Evolutionary conservation across 2,888 invertebrate genomes (phyloP), one percentile per base, ranked within the genome.

Genomic region (Dolomedes plantarius): DNA sequence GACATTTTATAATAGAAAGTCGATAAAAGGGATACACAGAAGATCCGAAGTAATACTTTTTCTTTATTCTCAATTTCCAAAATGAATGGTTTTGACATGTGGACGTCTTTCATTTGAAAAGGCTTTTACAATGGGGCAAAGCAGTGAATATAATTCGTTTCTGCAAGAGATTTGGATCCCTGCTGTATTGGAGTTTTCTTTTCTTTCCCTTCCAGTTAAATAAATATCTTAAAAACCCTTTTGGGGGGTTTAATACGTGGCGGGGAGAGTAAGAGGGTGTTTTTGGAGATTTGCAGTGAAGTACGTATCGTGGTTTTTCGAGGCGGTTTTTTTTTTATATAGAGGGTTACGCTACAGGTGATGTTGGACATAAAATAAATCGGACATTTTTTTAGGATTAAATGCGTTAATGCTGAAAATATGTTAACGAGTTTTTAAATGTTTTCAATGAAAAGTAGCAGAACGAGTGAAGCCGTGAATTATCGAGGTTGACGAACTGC

Each of bases 1-100:
- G 50, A 77, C 76, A 77, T 46, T 68, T 32, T 68, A 67, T 77
- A 77, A 77, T 68, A 77, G 71, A 78, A 78, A 78, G 69, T 78
- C 77, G 68, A 77, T 68, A 74, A 68, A 74, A 74, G 36, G 16
- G 64, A 23, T 77, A 71, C 23, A 56, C 23, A 32, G 56, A 71
- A 27, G n/a, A 28, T 41, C 29, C 28, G 3, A 27, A 74, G 69
- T 41, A 69, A 69, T 69, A 69, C 41, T 69, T 69, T 41, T 69
- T 41, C n/a, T 69, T 41, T 5, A 71, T 80, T 80, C 73, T 79
- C 41, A 80, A 80, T 73, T 67, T 80, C 39, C 32, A 50, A 50
- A 80, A 80, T 73, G 73, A 80, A 80, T 80, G 80, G 67, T 80
- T 80, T 67, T 73, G 80, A 80, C 80, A 73, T 67, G 50, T 73